These are phyloP conservation scores for Clamator glandarius DNA, from an alignment of 2,797 vertebrate species.

Conservation along the genomic window DNA sequence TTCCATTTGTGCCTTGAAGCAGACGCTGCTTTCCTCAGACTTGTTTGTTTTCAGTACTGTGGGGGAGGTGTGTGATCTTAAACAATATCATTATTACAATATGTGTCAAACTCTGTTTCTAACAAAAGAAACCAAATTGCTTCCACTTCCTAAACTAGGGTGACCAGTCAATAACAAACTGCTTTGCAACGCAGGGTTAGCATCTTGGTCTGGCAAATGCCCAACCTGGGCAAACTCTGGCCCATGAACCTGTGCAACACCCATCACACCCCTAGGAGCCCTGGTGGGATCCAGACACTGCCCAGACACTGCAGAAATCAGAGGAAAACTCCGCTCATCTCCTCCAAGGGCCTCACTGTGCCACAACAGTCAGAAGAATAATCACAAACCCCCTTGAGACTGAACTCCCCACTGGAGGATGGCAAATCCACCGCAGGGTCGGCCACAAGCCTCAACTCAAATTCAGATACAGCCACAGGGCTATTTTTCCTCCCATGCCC, in stretches of 20 bases:
- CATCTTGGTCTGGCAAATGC: accelerated
- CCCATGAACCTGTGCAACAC: accelerated
- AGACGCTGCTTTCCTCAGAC: constrained; percentile 1
- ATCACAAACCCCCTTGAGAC: not conserved
- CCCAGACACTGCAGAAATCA: not conserved
- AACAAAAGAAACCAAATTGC: constrained; percentile 1
- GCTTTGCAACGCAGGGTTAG: not conserved
- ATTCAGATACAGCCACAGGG: not conserved
- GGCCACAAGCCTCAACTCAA: not conserved
- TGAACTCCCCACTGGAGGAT: not conserved
- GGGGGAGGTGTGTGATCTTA: not conserved
- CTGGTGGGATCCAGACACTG: too few relatives aligned
- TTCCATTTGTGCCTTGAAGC: constrained; percentile 5
- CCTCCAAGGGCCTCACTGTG: not conserved
- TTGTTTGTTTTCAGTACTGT: constrained; percentile 21
- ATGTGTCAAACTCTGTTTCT: not conserved
- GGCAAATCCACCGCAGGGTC: not conserved
- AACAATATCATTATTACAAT: not conserved
- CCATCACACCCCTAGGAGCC: not conserved
- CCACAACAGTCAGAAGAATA: not conserved
- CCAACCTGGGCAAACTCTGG: accelerated
- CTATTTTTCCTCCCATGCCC: not conserved
- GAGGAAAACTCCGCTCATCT: not conserved
- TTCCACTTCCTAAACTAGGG: not conserved
- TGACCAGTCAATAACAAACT: not conserved